Percentiles rank a stretch among this genome's conserved stretches.
Evolutionary conservation across 2,797 vertebrate species (phyloP).

Genomic region (Gymnothorax reevesii): DNA sequence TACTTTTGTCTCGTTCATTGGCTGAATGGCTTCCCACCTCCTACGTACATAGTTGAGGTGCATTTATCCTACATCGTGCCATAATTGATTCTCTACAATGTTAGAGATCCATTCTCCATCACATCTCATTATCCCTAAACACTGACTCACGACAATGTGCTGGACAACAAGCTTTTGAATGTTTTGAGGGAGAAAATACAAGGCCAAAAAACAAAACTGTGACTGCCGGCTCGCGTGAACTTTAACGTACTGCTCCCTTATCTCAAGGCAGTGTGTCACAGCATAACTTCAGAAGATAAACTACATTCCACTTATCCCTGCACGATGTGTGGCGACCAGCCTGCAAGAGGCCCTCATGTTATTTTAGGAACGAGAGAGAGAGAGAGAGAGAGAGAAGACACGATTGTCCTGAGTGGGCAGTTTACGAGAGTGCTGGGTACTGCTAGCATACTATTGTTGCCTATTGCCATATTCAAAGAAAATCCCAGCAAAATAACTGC

Average conservation of each 20-base stretch:
- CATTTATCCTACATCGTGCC: neutral
- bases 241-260: neutral
- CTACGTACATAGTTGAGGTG: neutral
- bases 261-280: neutral
- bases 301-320: neutral
- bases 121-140: neutral
- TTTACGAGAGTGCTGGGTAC: neutral
- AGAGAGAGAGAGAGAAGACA: neutral
- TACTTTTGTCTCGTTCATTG: neutral
- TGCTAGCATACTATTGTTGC: neutral
- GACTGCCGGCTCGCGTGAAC: neutral
- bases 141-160: neutral
- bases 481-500: neutral
- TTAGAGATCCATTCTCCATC: neutral
- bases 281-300: constrained; percentile 11
- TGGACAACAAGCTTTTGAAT: neutral
- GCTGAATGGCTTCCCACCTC: neutral
- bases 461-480: neutral
- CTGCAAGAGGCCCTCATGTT: neutral
- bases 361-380: neutral
- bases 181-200: neutral
- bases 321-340: neutral
- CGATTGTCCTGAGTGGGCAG: neutral
- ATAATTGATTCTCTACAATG: neutral
- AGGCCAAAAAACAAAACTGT: neutral